Evolutionary conservation across 1,140 invertebrate species (phyloP).

Genomic region (Galleria mellonella): DNA sequence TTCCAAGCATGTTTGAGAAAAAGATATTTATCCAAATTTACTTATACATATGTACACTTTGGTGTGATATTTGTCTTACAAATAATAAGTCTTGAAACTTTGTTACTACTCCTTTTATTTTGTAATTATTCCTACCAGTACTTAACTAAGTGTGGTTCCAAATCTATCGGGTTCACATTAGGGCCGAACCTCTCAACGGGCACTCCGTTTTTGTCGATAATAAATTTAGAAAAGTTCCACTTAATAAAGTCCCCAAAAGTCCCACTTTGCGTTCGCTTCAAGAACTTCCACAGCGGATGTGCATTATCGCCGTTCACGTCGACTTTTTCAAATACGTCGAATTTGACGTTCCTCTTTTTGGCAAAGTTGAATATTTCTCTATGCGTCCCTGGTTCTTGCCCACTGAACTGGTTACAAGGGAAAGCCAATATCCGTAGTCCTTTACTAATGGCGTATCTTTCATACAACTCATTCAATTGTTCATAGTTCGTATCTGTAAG

Average conservation of each 20-base stretch:
- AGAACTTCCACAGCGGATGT: slow-evolving; percentile 89
- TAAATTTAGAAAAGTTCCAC: slow-evolving; percentile 98
- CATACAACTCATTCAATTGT: slow-evolving; percentile 83
- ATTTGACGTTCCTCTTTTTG: slow-evolving; percentile 81
- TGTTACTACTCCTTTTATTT: too few species aligned
- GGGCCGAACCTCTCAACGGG: slow-evolving; percentile 89
- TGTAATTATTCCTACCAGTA: slow-evolving; percentile 27
- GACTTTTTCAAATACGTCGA: slow-evolving; percentile 87
- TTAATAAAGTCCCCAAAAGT: slow-evolving; percentile 89
- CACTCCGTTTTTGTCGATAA: slow-evolving; percentile 90
- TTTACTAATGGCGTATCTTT: slow-evolving; percentile 76
- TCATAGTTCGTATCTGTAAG: slow-evolving; percentile 87
- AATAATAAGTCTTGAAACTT: too few species aligned
- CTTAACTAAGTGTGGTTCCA: slow-evolving; percentile 42
- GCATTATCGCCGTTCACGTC: slow-evolving; percentile 92
- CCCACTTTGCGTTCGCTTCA: slow-evolving; percentile 78
- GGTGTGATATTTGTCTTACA: too few species aligned
- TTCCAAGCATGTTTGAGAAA: too few species aligned
- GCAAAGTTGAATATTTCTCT: slow-evolving; percentile 85
- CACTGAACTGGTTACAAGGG: slow-evolving; percentile 95
- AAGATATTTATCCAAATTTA: too few species aligned
- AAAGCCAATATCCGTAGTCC: slow-evolving; percentile 88
- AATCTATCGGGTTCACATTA: slow-evolving; percentile 78
- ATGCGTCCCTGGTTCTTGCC: slow-evolving; percentile 85
- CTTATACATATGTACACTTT: too few species aligned